Base-by-base conservation (phyloP, 2,888 invertebrate species). In the Oscheius sp. region DNA sequence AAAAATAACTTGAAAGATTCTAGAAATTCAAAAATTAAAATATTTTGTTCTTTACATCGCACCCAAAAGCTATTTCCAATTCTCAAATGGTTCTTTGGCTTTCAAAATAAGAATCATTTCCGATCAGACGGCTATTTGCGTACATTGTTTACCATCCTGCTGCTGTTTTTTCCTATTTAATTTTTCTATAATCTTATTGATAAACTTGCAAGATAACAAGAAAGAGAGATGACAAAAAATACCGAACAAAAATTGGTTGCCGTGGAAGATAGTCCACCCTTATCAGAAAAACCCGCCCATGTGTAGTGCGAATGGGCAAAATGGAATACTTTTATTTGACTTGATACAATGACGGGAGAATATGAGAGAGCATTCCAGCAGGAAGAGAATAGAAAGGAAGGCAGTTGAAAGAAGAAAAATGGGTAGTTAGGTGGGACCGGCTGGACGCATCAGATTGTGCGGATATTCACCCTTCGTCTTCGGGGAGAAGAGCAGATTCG, bases 391-490 rank as follows among this genome's bases (percentile, higher is more conserved):
- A 41, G 12, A 41, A 41, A 20, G 41, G 12, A 17, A 41, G 14
- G 41, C 3, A 41, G n/a, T n/a, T n/a, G 30, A 3, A 24, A 24
- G 12, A 57, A 22, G 57, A 41, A 26, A 14, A 20, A 17, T 3
- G 14, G 28, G 38, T 36, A 6, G 64, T 80, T 72, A 81, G 47
- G 79, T 74, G 24, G 82, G 82, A 50, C 78, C 80, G 17, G 80
- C 76, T 2, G 84, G 81, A 66, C 84, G 67, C 82, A 84, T 84
- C 70, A 85, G 69, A 72, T 85, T 85, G 66, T 84, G 83, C 38
- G 85, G 83, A 67, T 85, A 86, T 57, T 85, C 84, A 36, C 86
- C 86, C 59, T 84, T 85, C 17, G 86, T 86, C 71, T 86, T 86
- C 47, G 86, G 86, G 32, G 81, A 81, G 75, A 83, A 86, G 41